Evolutionary conservation across 2,888 invertebrate species (phyloP), one percentile per base, ranked within the genome.

Genomic region (Watsonalla binaria): DNA sequence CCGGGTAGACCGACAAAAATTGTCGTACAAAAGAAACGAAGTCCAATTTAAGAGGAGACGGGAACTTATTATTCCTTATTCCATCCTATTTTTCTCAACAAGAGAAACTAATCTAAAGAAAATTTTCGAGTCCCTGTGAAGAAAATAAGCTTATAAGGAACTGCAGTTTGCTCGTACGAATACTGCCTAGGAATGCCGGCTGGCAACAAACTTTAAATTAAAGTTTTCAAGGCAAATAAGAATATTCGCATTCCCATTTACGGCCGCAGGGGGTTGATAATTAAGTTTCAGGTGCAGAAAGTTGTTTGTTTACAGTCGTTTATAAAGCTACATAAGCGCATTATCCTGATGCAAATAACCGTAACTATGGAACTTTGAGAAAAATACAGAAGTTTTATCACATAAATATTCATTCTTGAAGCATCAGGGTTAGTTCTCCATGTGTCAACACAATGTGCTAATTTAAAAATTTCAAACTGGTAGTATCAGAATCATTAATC

Each of bases 81-180:
- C 83, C 78, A 73, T 82, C 76, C 78, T 86, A 84, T 89, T 90
- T 88, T 83, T 74, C 84, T 74, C 86, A 88, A 90, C 88, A 89
- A 88, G 86, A 85, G 84, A 88, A 90, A 90, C 89, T 90, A 90
- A 90, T 90, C 86, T 89, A 88, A 90, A 90, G 86, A 87, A 90
- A 89, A 86, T 88, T 90, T 90, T 89, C 86, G 83, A 84, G 86
- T 82, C 82, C 72, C 82, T 74, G 74, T 75, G 79, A 86, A 83
- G 82, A 89, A 89, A 90, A 90, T 89, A 86, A 90, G 85, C 88
- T 90, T 84, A 86, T 85, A 88, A 84, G 89, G 83, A 85, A 85
- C 78, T 86, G 87, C 84, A 89, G 84, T 86, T 89, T 82, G 76
- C 84, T 78, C 81, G 83, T 81, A 84, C 82, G 82, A 80, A 81